phyloP scores from a whole-genome alignment of 1,140 invertebrate species.

The Panulirus ornatus region DNA sequence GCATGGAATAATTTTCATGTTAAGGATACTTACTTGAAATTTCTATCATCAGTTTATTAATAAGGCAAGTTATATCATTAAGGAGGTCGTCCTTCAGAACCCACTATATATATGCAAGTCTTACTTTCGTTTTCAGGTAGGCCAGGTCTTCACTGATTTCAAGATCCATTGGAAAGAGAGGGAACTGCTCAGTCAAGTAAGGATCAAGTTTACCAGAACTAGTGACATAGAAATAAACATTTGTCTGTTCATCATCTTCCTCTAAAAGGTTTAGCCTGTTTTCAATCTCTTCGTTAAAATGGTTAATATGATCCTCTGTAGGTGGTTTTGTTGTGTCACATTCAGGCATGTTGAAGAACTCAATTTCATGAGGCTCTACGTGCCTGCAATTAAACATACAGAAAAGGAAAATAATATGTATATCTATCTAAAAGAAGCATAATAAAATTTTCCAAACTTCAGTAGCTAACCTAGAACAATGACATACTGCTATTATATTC shows the following conservation, averaged over 20 bases:
- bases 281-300: background rate
- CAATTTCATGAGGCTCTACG: constrained; percentile 42
- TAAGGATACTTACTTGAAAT: no score
- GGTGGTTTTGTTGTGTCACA: background rate
- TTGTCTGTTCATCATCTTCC: constrained; percentile 20
- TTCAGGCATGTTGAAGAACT: constrained; percentile 56
- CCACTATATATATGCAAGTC: background rate
- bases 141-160: constrained; percentile 49
- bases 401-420: no score
- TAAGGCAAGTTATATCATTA: no score
- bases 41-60: no score
- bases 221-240: constrained; percentile 63
- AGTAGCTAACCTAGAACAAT: no score
- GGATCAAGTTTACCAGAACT: constrained; percentile 43
- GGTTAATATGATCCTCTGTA: background rate
- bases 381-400: background rate
- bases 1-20: background rate
- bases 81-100: background rate
- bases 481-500: no score
- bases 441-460: no score
- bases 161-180: constrained; percentile 62
- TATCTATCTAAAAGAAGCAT: no score
- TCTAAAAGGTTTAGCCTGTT: background rate
- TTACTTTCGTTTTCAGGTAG: constrained; percentile 43
- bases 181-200: constrained; percentile 58